Evolutionary conservation across 2,113 vertebrate genomes (phyloP), one percentile per base, ranked within the genome.

Genomic region (Epinephelus cyanopodus): DNA sequence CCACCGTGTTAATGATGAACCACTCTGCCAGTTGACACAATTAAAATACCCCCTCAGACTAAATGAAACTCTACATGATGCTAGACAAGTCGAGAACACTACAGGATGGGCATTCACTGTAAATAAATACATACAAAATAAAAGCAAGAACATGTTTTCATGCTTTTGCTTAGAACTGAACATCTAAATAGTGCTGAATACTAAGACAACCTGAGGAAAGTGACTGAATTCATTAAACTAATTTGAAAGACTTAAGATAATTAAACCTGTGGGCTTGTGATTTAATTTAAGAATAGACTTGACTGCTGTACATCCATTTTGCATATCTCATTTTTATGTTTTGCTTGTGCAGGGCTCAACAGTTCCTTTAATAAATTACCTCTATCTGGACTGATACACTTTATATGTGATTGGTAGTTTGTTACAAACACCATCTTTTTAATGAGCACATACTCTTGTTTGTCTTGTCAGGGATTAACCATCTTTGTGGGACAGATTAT

Each of bases 1-100:
- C 77, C 75, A 50, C 71, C 54, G 57, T 83, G 80, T 91, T 92
- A 90, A 92, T 87, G 72, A 83, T 66, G 23, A 27, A 74, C 56
- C 67, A 57, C 62, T 88, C 79, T 33, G 48, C 54, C n/a, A 21
- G 60, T 74, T 81, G 66, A 67, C 60, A 39, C 74, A 75, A 60
- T 74, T 54, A 80, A 70, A 78, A 65, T 29, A 52, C 48, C 75
- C 19, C 9, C 18, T 58, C 25, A 33, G 9, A 48, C 9, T 58
- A 10, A 86, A 86, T 18, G 33, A 39, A 77, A 27, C 53, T 66
- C 19, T 4, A 13, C n/a, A 6, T 56, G 45, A n/a, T 63, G 23
- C 27, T 53, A 1, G 25, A 74, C 15, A 45, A 45, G 42, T 10
- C 11, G 42, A 45, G 42, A 45, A 6, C 33, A 37, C 37, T 21